phyloP scores from a whole-genome alignment of 2,113 vertebrate genomes.

The Baryphthengus martii region DNA sequence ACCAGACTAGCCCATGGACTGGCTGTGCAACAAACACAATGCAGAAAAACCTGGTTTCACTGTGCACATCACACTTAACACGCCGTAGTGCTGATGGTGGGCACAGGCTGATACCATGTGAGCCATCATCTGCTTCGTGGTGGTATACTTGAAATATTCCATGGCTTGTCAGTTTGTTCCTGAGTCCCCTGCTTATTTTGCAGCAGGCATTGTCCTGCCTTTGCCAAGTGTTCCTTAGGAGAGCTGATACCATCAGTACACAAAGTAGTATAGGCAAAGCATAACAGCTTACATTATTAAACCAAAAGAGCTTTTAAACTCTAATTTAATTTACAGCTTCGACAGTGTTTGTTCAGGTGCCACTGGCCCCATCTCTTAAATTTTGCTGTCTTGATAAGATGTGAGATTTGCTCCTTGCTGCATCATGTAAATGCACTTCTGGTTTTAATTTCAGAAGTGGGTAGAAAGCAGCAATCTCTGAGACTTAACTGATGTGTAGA shows the following conservation, averaged over 20 bases:
- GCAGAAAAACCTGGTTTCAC: not conserved
- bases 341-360: not conserved
- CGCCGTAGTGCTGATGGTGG: not conserved
- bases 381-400: not conserved
- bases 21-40: not conserved
- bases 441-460: constrained; percentile 30
- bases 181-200: not conserved
- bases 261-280: not conserved
- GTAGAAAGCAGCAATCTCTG: not conserved
- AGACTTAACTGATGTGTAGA: not conserved
- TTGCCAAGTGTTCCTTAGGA: not conserved
- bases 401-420: constrained; percentile 1
- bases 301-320: not conserved
- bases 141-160: fast-evolving
- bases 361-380: not conserved
- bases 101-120: fast-evolving
- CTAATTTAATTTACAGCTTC: not conserved
- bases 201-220: not conserved
- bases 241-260: not conserved
- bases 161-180: not conserved
- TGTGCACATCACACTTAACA: not conserved
- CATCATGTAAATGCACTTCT: not conserved
- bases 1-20: not conserved
- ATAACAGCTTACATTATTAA: not conserved
- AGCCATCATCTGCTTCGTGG: not conserved